Evolutionary conservation across 2,797 vertebrate species (phyloP), one percentile per base, ranked within the genome.

Genomic region (Peromyscus eremicus): DNA sequence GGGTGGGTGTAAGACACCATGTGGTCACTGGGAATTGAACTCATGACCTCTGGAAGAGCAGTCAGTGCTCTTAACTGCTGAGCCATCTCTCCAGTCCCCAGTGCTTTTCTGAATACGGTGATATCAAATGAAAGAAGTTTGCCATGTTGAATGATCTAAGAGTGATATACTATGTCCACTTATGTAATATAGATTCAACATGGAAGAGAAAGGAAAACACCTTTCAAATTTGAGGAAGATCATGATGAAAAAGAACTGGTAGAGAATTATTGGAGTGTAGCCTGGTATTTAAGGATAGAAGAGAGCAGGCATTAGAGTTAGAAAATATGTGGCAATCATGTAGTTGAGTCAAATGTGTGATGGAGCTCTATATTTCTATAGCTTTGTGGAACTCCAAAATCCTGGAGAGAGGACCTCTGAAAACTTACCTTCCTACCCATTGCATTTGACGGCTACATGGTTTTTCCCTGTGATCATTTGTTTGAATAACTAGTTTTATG

Each of bases 401-500:
- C 49, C 17, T 81, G 13, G 9, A 21, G 73, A 88, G 17, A 91
- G 71, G 60, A 11, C 16, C 5, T 75, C 27, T 76, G 1, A 2
- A 87, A 94, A 89, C 2, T 85, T 90, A 82, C 2, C 16, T 34
- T 86, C 52, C 29, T 52, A 83, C 60, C 1, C 32, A 57, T 64
- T 95, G 87, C 21, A 70, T 87, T 40, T 82, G 17, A 88, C 86
- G 16, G 73, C 64, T 66, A 55, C 19, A 40, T 52, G 34, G 27
- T 34, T 96, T 87, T 90, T 93, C 62, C 8, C 46, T 83, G 34
- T 86, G 62, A 64, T 0, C 71, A 11, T 62, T 81, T 83, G 75
- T 95, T 94, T 87, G 29, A 96, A 77, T 82, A 91, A 79, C 73
- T 55, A 87, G 4, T 79, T 94, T 29, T 34, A 27, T 84, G 76